Evolutionary conservation across 2,113 vertebrate genomes (phyloP).

Genomic region (Ptilonorhynchus violaceus): DNA sequence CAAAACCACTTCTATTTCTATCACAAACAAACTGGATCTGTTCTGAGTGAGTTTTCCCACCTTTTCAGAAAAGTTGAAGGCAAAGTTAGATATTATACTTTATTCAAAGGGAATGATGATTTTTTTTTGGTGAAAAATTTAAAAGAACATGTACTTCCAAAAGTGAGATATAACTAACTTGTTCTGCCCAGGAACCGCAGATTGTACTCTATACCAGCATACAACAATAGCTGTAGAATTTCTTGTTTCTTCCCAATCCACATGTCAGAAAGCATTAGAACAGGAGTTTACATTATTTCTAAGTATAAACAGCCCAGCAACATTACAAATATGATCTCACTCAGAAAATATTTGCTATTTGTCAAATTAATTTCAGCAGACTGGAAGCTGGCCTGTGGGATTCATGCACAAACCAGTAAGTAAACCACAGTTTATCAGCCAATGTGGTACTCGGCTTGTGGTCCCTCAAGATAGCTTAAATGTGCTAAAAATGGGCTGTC

Average conservation of each 20-base stretch:
- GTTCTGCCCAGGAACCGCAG: background rate
- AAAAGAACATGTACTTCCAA: background rate
- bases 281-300: background rate
- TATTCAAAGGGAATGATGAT: rapidly evolving
- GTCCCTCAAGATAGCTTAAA: background rate
- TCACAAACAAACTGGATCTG: background rate
- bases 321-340: background rate
- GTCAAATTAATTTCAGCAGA: background rate
- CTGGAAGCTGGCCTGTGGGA: background rate
- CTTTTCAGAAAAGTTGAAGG: background rate
- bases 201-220: background rate
- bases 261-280: background rate
- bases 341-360: background rate
- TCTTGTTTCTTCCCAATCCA: background rate
- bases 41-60: background rate
- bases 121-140: background rate
- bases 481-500: background rate
- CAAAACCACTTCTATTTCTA: background rate
- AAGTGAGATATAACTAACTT: background rate
- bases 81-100: background rate
- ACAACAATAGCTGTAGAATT: rapidly evolving
- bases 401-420: background rate
- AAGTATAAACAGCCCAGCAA: background rate
- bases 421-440: background rate
- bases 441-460: background rate